Base-by-base conservation (phyloP, 2,888 invertebrate genomes). In the Microplitis manilae region DNA sequence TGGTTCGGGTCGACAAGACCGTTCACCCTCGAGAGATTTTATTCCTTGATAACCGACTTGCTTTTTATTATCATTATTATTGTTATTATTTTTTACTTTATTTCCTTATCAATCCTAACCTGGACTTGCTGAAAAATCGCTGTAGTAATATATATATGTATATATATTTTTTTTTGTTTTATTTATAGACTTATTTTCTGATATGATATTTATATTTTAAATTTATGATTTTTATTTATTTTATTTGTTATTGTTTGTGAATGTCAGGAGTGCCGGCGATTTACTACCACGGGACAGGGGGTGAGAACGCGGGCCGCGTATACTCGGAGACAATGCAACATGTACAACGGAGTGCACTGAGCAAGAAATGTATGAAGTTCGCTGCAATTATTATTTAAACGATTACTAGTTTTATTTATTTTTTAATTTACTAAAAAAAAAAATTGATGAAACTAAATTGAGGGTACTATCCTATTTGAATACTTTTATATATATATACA, bases 301-400 rank as follows among this genome's bases (percentile, higher is more conserved):
- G 83, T 83, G 87, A 87, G 82, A 84, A 81, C 82, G 83, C 84
- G 79, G 82, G 84, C 84, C 86, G 86, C 84, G 84, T 84, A 82
- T 88, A 87, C 85, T 86, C 88, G 83, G 87, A 87, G 86, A 78
- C 86, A 84, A 88, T 87, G 80, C 86, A 87, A 84, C 87, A 86
- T 81, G 84, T 85, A 79, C 87, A 87, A 84, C 85, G 86, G 85
- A 85, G 86, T 86, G 84, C 86, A 81, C 86, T 88, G 79, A 86
- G 86, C 84, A 88, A 88, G 86, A 87, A 88, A 88, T 86, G 87
- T 89, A 88, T 87, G 87, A 87, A 86, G 85, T 84, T 85, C 85
- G 85, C 83, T 30, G 30, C 30, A 30, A 30, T 30, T 30, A 30
- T 30, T 30, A 30, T 30, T 30, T 30, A 30, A 30, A 30, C 30